Percentiles rank a stretch among this genome's conserved stretches.
Evolutionary conservation across 1,140 invertebrate species (phyloP).

Genomic region (Leptopilina clavipes): DNA sequence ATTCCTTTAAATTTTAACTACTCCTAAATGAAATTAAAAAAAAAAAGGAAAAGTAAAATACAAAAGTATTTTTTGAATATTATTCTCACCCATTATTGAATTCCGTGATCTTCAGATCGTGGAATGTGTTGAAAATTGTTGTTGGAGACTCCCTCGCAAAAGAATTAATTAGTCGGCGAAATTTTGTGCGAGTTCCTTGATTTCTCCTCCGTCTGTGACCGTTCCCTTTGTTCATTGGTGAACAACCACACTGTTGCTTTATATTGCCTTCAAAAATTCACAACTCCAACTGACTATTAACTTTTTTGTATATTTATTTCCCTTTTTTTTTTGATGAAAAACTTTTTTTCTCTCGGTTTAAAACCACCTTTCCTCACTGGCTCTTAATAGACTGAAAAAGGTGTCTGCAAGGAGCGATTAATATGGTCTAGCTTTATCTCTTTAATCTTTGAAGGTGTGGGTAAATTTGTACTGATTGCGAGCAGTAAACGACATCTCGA

Average conservation of each 20-base stretch:
- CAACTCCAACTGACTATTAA: neutral
- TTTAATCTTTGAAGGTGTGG: slow-evolving; percentile 26
- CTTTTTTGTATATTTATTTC: no score
- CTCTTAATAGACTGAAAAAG: slow-evolving; percentile 22
- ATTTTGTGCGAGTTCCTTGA: slow-evolving; percentile 59
- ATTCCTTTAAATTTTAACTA: no score
- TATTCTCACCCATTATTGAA: slow-evolving; percentile 4
- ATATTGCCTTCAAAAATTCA: slow-evolving; percentile 42
- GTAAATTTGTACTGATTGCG: slow-evolving; percentile 21
- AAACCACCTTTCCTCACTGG: slow-evolving; percentile 26
- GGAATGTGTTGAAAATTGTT: neutral
- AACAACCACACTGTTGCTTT: slow-evolving; percentile 55
- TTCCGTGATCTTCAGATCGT: neutral
- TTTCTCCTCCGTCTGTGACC: slow-evolving; percentile 56
- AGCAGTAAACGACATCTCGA: slow-evolving; percentile 32
- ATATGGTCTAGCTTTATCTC: slow-evolving; percentile 34
- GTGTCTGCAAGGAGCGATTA: slow-evolving; percentile 14
- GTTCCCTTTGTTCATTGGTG: slow-evolving; percentile 65
- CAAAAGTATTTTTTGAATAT: neutral
- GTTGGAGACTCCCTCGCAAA: neutral
- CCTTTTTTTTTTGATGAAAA: neutral
- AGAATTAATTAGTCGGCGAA: slow-evolving; percentile 40
- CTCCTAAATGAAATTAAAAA: no score
- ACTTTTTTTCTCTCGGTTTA: neutral
- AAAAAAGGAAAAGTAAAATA: no score